Evolutionary conservation across 2,888 invertebrate species (phyloP).

Genomic region (Amitus sp.): DNA sequence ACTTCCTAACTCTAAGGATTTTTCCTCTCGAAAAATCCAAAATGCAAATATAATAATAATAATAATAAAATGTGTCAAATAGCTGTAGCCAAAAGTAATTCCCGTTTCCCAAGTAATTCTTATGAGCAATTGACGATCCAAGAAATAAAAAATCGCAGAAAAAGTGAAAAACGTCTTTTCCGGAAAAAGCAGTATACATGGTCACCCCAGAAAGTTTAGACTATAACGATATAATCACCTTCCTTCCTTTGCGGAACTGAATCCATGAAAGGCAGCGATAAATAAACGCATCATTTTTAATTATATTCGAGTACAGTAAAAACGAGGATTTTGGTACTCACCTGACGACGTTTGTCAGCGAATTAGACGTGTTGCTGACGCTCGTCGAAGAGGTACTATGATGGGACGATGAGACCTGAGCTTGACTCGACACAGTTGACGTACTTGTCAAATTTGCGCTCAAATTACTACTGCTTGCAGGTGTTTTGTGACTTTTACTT

Average conservation of each 20-base stretch:
- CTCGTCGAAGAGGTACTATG: slow-evolving; percentile 49
- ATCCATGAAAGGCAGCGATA: slow-evolving; percentile 43
- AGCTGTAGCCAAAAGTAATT: too few species aligned
- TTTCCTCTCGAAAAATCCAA: too few species aligned
- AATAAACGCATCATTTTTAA: slow-evolving; percentile 22
- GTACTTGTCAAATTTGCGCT: slow-evolving; percentile 52
- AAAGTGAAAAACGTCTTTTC: too few species aligned
- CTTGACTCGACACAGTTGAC: slow-evolving; percentile 51
- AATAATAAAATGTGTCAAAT: too few species aligned
- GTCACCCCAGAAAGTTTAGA: too few species aligned
- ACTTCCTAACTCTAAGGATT: too few species aligned
- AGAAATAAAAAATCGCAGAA: too few species aligned
- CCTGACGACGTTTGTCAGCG: slow-evolving; percentile 63
- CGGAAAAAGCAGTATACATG: too few species aligned
- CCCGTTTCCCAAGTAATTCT: too few species aligned
- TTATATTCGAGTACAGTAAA: slow-evolving; percentile 1
- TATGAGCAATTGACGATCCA: too few species aligned
- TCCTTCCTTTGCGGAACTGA: slow-evolving; percentile 61
- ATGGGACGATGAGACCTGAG: slow-evolving; percentile 52
- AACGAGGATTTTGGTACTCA: too few species aligned
- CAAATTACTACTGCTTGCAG: slow-evolving; percentile 56
- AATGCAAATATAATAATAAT: too few species aligned
- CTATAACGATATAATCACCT: slow-evolving; percentile 61
- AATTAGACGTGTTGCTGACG: slow-evolving; percentile 54
- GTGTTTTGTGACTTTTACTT: slow-evolving; percentile 62